Evolutionary conservation across 2,888 invertebrate species (phyloP).

Genomic region (Drosophila putrida): DNA sequence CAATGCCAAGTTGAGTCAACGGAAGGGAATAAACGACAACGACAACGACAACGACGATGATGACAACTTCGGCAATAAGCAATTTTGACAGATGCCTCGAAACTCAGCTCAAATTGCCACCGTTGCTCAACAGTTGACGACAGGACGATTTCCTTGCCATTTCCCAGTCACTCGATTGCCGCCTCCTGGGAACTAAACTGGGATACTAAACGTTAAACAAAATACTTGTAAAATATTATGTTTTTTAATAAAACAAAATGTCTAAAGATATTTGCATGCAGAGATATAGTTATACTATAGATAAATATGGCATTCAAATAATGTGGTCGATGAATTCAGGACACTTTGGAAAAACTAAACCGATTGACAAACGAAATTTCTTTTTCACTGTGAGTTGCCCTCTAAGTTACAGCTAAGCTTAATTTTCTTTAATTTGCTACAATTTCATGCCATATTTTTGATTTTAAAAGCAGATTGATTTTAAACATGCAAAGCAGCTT

Average conservation of each 20-base stretch:
- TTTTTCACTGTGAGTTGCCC: too few relatives aligned
- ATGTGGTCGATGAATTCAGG: too few relatives aligned
- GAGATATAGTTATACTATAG: too few relatives aligned
- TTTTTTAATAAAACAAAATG: background rate
- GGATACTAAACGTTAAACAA: background rate
- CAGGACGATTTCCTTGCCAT: constrained; percentile 28
- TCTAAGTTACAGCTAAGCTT: too few relatives aligned
- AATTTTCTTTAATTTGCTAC: too few relatives aligned
- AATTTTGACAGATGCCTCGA: constrained; percentile 53
- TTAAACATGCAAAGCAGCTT: too few relatives aligned
- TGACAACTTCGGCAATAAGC: constrained; percentile 63
- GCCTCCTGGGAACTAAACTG: background rate
- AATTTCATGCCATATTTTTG: too few relatives aligned
- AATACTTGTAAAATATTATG: constrained; percentile 1
- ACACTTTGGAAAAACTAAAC: too few relatives aligned
- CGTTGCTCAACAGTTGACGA: constrained; percentile 49
- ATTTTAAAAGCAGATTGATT: too few relatives aligned
- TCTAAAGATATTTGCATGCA: background rate
- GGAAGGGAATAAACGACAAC: constrained; percentile 33
- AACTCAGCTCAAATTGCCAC: constrained; percentile 58
- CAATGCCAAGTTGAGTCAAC: constrained; percentile 47
- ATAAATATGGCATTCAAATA: too few relatives aligned
- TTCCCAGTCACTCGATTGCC: constrained; percentile 19
- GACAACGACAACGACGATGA: constrained; percentile 25
- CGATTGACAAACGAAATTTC: too few relatives aligned